Percentiles rank a stretch among this genome's conserved stretches.
Evolutionary conservation across 2,888 invertebrate genomes (phyloP).

Genomic region (Oegoconia quadripuncta): DNA sequence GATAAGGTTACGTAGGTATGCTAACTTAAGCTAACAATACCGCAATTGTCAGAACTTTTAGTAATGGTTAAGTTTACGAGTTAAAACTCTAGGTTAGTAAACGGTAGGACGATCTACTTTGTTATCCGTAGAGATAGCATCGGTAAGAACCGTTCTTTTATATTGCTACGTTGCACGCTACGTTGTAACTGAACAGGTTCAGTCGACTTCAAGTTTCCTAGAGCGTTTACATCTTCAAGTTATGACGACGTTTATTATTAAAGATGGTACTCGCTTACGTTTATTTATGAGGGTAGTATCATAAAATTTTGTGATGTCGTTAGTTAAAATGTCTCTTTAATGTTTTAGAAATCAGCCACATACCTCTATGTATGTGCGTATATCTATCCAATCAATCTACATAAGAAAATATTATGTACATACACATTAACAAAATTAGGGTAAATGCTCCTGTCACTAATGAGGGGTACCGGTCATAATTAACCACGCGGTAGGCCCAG

Average conservation of each 20-base stretch:
- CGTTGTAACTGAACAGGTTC: not conserved
- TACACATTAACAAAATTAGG: too few species aligned
- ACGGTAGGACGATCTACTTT: conserved; percentile 35
- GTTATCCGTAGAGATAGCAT: conserved; percentile 49
- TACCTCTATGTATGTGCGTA: too few species aligned
- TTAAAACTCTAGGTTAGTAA: conserved; percentile 48
- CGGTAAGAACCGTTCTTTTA: conserved; percentile 44
- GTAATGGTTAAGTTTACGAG: conserved; percentile 22
- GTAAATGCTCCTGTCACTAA: too few species aligned
- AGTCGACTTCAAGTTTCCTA: conserved; percentile 6
- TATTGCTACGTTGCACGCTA: conserved; percentile 53
- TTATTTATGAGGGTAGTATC: not conserved
- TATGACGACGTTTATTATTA: conserved; percentile 12
- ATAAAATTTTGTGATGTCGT: conserved; percentile 1
- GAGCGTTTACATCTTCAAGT: conserved; percentile 8
- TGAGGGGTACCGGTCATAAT: too few species aligned
- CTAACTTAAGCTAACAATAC: not conserved
- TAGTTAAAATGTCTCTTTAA: too few species aligned
- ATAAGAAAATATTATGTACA: too few species aligned
- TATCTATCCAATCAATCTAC: too few species aligned
- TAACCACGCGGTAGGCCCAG: too few species aligned
- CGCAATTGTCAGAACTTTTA: not conserved
- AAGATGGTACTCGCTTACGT: conserved; percentile 1
- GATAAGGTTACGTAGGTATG: not conserved
- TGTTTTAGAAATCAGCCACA: too few species aligned